Conservation (phyloP, 2,113 vertebrate genomes). For the Hypanus sabinus region DNA sequence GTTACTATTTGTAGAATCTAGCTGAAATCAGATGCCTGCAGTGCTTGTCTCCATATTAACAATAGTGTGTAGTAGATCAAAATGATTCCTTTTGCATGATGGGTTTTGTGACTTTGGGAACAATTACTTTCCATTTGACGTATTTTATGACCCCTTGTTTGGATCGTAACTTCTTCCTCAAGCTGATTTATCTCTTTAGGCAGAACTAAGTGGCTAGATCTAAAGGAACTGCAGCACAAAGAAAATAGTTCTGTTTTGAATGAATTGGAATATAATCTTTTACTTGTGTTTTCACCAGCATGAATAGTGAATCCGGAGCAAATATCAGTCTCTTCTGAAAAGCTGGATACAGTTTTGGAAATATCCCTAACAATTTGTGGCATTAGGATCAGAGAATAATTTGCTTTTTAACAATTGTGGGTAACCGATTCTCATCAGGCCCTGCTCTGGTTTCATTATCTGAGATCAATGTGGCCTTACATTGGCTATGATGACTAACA, state of each 20-base stretch:
- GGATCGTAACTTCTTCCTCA: background rate
- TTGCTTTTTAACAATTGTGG: background rate
- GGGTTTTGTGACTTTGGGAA: background rate
- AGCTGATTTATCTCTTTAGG: background rate
- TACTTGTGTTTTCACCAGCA: background rate
- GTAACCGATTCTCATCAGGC: background rate
- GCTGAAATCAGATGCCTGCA: background rate
- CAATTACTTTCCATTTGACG: background rate
- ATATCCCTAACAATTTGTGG: background rate
- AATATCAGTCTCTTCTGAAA: background rate
- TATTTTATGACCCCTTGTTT: background rate
- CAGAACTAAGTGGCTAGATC: background rate
- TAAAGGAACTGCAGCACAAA: background rate
- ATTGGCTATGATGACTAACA: background rate
- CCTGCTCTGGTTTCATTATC: background rate
- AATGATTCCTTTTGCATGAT: background rate
- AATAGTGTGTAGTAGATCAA: background rate
- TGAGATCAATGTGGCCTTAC: background rate
- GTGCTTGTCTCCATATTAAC: background rate
- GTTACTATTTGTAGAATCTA: background rate
- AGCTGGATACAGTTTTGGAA: background rate
- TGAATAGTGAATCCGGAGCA: background rate
- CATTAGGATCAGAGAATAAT: background rate
- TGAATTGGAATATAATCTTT: background rate
- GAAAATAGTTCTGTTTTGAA: background rate